Evolutionary conservation across 2,888 invertebrate species (phyloP), one percentile per base, ranked within the genome.

Genomic region (Brachyptera putata): DNA sequence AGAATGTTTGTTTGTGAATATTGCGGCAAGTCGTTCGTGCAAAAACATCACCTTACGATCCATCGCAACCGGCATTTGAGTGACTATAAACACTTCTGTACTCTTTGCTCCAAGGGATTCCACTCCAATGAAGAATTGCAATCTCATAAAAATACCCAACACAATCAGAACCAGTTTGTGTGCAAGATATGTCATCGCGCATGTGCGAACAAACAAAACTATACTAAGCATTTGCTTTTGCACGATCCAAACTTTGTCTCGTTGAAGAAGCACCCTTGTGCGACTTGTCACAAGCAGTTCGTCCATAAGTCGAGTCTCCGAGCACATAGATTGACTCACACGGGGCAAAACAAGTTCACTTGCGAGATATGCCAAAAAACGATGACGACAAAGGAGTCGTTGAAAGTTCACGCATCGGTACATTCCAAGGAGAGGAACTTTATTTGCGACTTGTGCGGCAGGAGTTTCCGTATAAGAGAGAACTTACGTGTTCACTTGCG

Each of bases 321-420:
- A 0, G 68, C 71, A 7, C 72, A 72, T 67, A 72, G 71, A 49
- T 74, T 61, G 37, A 7, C 26, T 2, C 61, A 61, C 22, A 25
- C 57, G 18, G 49, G 50, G 4, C 25, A 18, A 21, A 59, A 53
- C 14, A n/a, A 5, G 18, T 46, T 49, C 71, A 37, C 70, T 69
- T 75, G 75, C 61, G 66, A 68, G 25, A 64, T 70, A 2, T 75
- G 75, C 60, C 68, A 71, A 1, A 68, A 72, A 53, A 70, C 64
- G 2, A 74, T 74, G 61, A 68, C 70, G 3, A 69, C 70, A 5
- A 66, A 72, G 64, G 57, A 58, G 14, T 61, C 58, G 7, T 21
- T 62, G 9, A 34, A 25, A 5, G 5, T 36, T 2, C 62, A 62
- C 36, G n/a, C 25, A 21, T 24, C 39, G 21, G 60, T 50, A 4